These are phyloP conservation scores for Apodemia mormo DNA, from an alignment of 2,888 invertebrate species.

Conservation along the genomic window DNA sequence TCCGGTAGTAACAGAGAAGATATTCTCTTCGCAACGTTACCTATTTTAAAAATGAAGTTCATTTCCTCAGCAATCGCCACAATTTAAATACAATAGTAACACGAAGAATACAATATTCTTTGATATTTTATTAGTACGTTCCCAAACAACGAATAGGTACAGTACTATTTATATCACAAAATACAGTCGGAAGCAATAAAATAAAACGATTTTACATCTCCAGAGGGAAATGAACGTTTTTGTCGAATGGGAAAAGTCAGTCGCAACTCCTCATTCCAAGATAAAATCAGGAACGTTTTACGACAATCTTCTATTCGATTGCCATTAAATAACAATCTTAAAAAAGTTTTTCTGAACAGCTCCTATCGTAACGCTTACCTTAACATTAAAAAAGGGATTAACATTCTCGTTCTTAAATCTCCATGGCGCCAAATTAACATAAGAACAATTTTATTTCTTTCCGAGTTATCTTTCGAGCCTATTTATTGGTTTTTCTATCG, in stretches of 20 bases:
- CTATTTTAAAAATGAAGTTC: no score
- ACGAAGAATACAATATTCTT: conserved; percentile 27
- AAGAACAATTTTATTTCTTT: conserved; percentile 9
- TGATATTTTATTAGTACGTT: conserved; percentile 59
- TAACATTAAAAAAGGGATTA: background rate
- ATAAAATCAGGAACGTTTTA: conserved; percentile 65
- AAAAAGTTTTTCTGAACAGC: conserved; percentile 2
- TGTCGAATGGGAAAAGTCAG: conserved; percentile 79
- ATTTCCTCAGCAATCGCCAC: no score
- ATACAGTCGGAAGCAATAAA: conserved; percentile 80
- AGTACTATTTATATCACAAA: conserved; percentile 65
- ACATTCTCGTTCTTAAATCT: conserved; percentile 11
- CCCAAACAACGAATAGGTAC: conserved; percentile 53
- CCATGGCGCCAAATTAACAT: conserved; percentile 7
- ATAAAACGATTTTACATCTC: conserved; percentile 82
- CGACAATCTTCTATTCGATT: conserved; percentile 24
- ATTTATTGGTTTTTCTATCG: conserved; percentile 6
- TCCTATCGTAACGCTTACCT: background rate
- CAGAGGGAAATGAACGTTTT: conserved; percentile 77
- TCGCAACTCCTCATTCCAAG: conserved; percentile 77
- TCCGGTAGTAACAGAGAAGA: no score
- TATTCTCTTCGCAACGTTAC: no score
- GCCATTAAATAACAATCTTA: conserved; percentile 20
- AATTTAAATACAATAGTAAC: no score
- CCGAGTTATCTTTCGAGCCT: conserved; percentile 15